Evolutionary conservation across 2,888 invertebrate genomes (phyloP).

Genomic region (Parascotia fuliginaria): DNA sequence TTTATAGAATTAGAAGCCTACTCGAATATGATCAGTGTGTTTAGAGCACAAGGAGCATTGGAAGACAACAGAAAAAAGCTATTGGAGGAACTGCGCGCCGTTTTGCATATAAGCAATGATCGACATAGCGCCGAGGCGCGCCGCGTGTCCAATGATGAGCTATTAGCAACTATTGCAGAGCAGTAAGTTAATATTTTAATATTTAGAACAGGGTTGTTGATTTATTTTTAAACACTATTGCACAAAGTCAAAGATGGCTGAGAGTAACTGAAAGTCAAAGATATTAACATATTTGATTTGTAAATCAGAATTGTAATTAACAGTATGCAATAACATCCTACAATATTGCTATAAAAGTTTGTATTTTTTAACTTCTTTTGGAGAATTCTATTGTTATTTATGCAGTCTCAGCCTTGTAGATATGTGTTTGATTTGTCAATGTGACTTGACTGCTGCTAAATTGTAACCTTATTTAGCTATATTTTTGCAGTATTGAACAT

Average conservation of each 20-base stretch:
- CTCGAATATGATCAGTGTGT: conserved; percentile 94
- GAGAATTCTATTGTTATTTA: conserved; percentile 29
- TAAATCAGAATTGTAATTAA: conserved; percentile 27
- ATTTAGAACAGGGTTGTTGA: conserved; percentile 55
- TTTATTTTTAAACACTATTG: conserved; percentile 75
- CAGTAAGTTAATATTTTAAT: conserved; percentile 87
- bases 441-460: conserved; percentile 19
- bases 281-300: conserved; percentile 38
- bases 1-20: conserved; percentile 96
- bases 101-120: conserved; percentile 94
- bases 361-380: conserved; percentile 38
- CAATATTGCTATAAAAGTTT: conserved; percentile 44
- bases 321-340: conserved; percentile 37
- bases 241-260: conserved; percentile 79
- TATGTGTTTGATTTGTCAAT: conserved; percentile 40
- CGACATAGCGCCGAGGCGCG: conserved; percentile 96
- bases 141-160: conserved; percentile 96
- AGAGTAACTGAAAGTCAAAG: conserved; percentile 53
- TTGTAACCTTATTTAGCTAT: conserved; percentile 4
- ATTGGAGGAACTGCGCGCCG: conserved; percentile 92
- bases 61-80: conserved; percentile 93
- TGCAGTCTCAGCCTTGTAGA: conserved; percentile 51
- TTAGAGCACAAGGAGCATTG: conserved; percentile 96
- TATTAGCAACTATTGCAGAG: conserved; percentile 94
- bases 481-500: conserved; percentile 6